Percentiles rank a stretch among this genome's conserved stretches.
phyloP scores from a whole-genome alignment of 2,888 invertebrate species.

The Agonopterix arenella region DNA sequence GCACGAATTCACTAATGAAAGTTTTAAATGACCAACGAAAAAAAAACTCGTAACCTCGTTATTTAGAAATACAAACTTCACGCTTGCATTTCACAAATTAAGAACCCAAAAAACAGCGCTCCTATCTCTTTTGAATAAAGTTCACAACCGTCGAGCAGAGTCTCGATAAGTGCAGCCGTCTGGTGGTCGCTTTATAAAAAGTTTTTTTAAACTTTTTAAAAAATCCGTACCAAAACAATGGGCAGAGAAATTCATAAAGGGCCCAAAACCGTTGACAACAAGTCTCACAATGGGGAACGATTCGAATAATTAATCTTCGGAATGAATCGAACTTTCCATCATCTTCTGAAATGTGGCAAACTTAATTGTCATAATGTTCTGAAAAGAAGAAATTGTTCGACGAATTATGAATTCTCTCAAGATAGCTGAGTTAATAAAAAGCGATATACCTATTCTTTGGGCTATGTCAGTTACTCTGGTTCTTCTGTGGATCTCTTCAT shows the following conservation, averaged over 20 bases:
- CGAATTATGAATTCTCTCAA: too few relatives aligned
- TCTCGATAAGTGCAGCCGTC: slow-evolving; percentile 4
- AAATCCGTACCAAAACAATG: slow-evolving; percentile 66
- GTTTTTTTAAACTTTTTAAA: slow-evolving; percentile 57
- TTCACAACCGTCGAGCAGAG: slow-evolving; percentile 14
- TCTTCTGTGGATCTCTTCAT: too few relatives aligned
- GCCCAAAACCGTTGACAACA: slow-evolving; percentile 57
- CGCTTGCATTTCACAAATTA: slow-evolving; percentile 24
- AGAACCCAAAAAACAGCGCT: slow-evolving; percentile 13
- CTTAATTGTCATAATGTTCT: not conserved
- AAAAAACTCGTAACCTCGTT: slow-evolving; percentile 63
- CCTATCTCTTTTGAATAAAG: slow-evolving; percentile 19
- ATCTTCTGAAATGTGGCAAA: slow-evolving; percentile 3
- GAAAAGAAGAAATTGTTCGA: too few relatives aligned
- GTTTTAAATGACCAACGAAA: slow-evolving; percentile 68
- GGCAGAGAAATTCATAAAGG: slow-evolving; percentile 60
- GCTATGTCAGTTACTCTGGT: too few relatives aligned
- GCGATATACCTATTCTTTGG: too few relatives aligned
- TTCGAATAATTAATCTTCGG: slow-evolving; percentile 66
- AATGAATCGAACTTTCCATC: slow-evolving; percentile 51
- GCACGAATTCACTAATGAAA: slow-evolving; percentile 71
- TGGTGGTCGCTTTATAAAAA: slow-evolving; percentile 30
- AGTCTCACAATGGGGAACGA: slow-evolving; percentile 53
- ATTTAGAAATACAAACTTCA: slow-evolving; percentile 49
- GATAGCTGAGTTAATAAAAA: too few relatives aligned